A percentile compares a stretch with the other conserved stretches of the same genome.
Conservation (phyloP, 2,113 vertebrate species). For the Eretmochelys imbricata region DNA sequence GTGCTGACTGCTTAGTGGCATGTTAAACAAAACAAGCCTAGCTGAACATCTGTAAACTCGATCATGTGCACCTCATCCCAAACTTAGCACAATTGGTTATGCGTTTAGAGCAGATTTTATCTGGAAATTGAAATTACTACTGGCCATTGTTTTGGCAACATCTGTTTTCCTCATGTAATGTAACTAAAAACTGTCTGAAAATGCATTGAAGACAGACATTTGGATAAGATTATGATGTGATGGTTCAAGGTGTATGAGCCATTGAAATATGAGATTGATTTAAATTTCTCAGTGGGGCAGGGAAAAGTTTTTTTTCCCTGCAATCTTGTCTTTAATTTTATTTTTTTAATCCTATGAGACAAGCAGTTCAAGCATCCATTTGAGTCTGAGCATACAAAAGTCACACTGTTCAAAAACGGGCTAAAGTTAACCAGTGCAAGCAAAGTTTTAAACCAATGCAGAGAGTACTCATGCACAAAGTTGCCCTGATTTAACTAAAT, state of each 20-base stretch:
- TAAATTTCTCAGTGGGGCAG: neutral
- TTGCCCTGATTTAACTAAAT: neutral
- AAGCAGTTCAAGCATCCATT: neutral
- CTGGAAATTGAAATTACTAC: conserved; percentile 40
- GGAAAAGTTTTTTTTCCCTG: conserved; percentile 7
- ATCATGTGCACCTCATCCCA: neutral
- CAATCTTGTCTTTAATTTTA: conserved; percentile 24
- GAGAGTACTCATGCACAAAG: neutral
- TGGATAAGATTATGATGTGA: conserved; percentile 14
- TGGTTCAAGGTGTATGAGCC: conserved; percentile 18
- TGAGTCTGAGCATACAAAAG: conserved; percentile 14
- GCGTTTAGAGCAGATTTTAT: conserved; percentile 25
- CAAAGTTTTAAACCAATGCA: neutral
- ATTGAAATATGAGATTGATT: conserved; percentile 3
- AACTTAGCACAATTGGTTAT: neutral
- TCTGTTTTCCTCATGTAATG: conserved; percentile 46
- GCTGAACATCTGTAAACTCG: conserved; percentile 36
- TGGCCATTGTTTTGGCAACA: conserved; percentile 29
- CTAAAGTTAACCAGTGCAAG: neutral
- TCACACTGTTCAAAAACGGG: neutral
- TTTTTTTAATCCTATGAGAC: neutral
- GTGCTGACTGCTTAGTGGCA: conserved; percentile 12
- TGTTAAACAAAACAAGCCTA: neutral
- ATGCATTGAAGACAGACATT: neutral
- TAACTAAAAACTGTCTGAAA: conserved; percentile 48